phyloP scores from a whole-genome alignment of 2,888 invertebrate species.

The Unio delphinus region DNA sequence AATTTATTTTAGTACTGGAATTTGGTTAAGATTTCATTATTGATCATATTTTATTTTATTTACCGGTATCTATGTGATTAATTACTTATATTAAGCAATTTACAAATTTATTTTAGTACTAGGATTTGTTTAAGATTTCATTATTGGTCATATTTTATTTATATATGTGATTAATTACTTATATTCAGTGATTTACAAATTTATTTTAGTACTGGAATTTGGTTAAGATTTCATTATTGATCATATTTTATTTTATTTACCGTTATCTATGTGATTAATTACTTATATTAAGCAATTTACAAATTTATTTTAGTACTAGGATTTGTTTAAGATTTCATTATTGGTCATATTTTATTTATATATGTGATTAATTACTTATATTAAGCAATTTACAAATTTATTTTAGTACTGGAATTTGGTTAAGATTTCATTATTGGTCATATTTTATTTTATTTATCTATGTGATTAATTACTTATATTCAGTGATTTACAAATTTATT shows the following conservation, averaged over 20 bases:
- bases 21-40: not conserved
- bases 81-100: no score
- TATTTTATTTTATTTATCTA: not conserved
- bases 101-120: not conserved
- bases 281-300: no score
- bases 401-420: not conserved
- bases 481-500: not conserved
- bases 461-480: not conserved
- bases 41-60: not conserved
- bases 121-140: not conserved
- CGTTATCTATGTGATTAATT: not conserved
- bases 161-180: not conserved
- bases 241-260: not conserved
- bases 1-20: not conserved
- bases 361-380: not conserved
- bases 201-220: not conserved
- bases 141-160: not conserved
- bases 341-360: not conserved
- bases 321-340: not conserved
- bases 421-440: not conserved
- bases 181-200: not conserved
- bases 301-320: not conserved
- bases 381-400: not conserved
- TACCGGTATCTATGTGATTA: not conserved
- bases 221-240: not conserved